phyloP scores from a whole-genome alignment of 1,140 invertebrate genomes.

The Euura lappo region DNA sequence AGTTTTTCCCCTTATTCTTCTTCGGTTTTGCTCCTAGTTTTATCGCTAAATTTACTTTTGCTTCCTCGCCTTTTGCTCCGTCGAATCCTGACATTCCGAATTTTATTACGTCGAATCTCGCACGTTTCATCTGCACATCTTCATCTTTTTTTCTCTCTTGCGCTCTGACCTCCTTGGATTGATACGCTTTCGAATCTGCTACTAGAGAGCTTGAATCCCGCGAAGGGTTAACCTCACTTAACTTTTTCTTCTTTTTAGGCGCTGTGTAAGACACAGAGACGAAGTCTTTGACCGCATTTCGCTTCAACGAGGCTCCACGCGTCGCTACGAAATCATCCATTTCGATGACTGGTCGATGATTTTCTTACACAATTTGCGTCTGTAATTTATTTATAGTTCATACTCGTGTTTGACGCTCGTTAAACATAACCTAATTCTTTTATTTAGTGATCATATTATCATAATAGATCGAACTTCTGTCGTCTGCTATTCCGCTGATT shows the following conservation, averaged over 20 bases:
- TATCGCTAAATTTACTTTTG: constrained; percentile 66
- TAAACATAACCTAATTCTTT: too few species aligned
- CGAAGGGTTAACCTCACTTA: constrained; percentile 15
- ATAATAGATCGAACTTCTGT: too few species aligned
- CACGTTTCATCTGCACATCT: constrained; percentile 65
- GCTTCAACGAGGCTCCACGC: constrained; percentile 60
- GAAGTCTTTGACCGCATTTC: constrained; percentile 55
- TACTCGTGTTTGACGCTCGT: too few species aligned
- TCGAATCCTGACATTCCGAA: constrained; percentile 69
- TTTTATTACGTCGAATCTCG: constrained; percentile 68
- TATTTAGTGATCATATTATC: too few species aligned
- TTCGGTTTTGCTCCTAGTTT: constrained; percentile 69
- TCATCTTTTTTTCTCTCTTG: constrained; percentile 29
- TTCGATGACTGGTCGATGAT: background rate
- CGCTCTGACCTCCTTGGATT: constrained; percentile 20
- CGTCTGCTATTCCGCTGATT: too few species aligned
- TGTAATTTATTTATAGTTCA: too few species aligned
- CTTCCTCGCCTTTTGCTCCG: constrained; percentile 62
- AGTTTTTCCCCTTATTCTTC: constrained; percentile 65
- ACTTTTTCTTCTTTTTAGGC: constrained; percentile 57
- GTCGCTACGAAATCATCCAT: constrained; percentile 60
- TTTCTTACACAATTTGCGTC: too few species aligned
- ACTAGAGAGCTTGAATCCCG: constrained; percentile 30
- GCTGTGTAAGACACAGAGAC: constrained; percentile 58
- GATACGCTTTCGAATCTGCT: background rate